phyloP scores from a whole-genome alignment of 2,888 invertebrate genomes.

The Mesorhabditis spiculigera region DNA sequence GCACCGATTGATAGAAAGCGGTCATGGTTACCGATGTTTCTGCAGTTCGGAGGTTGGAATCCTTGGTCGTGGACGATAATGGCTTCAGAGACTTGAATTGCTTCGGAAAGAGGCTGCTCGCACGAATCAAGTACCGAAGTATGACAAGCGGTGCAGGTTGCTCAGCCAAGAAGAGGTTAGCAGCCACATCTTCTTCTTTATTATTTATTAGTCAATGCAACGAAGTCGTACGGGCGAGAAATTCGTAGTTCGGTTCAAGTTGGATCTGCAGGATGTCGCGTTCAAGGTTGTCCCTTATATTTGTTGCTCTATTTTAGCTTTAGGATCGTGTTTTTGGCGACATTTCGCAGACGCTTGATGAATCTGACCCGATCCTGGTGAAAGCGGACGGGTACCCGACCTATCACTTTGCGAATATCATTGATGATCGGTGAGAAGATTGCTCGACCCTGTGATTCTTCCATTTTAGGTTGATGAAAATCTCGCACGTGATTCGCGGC shows the following conservation, averaged over 20 bases:
- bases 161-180: conserved; percentile 7
- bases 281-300: conserved; percentile 30
- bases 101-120: conserved; percentile 77
- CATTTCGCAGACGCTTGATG: conserved; percentile 66
- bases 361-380: conserved; percentile 85
- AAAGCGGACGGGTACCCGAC: conserved; percentile 83
- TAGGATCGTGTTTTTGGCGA: conserved; percentile 45
- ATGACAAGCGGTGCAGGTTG: conserved; percentile 71
- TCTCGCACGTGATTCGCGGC: conserved; percentile 89
- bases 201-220: conserved; percentile 7
- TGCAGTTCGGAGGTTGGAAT: conserved; percentile 43
- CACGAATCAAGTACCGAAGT: conserved; percentile 75
- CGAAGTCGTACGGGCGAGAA: conserved; percentile 68
- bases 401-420: conserved; percentile 76
- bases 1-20: conserved; percentile 65
- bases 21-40: conserved; percentile 54
- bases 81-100: conserved; percentile 70
- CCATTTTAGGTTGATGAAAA: conserved; percentile 70
- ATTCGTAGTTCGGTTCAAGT: conserved; percentile 78
- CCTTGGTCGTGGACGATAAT: conserved; percentile 46
- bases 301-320: not conserved
- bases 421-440: conserved; percentile 72
- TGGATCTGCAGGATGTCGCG: conserved; percentile 36
- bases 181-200: not conserved
- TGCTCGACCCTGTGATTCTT: not conserved